phyloP scores from a whole-genome alignment of 2,888 invertebrate species.

The Chouioia cunea region DNA sequence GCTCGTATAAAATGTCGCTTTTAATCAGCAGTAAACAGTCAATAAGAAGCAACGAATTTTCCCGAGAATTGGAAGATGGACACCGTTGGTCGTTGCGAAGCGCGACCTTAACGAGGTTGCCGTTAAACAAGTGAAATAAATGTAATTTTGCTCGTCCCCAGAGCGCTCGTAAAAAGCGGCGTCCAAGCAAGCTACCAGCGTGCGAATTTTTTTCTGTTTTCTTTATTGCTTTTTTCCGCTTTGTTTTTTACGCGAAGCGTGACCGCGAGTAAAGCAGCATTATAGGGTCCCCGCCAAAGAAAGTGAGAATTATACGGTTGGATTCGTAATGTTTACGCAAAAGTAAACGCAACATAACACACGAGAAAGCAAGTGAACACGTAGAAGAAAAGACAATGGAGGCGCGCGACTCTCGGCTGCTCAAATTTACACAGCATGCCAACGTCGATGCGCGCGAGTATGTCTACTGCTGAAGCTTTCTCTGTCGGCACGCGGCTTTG shows the following conservation, averaged over 20 bases:
- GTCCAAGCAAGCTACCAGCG: neutral
- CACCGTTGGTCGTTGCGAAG: neutral
- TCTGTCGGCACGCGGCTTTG: neutral
- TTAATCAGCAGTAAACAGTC: no score
- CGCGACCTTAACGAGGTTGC: slow-evolving; percentile 6
- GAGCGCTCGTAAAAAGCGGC: slow-evolving; percentile 24
- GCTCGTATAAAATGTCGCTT: no score
- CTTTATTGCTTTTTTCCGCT: neutral
- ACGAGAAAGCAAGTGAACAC: no score
- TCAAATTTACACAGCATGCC: slow-evolving; percentile 26
- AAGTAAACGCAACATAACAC: no score
- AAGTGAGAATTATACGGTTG: no score
- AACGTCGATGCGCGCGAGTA: slow-evolving; percentile 6
- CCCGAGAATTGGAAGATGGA: no score
- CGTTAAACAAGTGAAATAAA: slow-evolving; percentile 42
- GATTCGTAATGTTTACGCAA: no score
- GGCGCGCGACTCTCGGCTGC: neutral
- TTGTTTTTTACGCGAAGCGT: neutral
- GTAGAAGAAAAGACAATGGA: neutral
- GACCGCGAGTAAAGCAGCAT: neutral
- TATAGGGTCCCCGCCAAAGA: no score
- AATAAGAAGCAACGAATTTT: no score
- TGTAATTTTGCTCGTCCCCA: slow-evolving; percentile 36
- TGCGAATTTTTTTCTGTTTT: neutral
- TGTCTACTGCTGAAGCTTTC: neutral